Evolutionary conservation across 2,797 vertebrate genomes (phyloP).

Genomic region (Phoxinus dragarum): DNA sequence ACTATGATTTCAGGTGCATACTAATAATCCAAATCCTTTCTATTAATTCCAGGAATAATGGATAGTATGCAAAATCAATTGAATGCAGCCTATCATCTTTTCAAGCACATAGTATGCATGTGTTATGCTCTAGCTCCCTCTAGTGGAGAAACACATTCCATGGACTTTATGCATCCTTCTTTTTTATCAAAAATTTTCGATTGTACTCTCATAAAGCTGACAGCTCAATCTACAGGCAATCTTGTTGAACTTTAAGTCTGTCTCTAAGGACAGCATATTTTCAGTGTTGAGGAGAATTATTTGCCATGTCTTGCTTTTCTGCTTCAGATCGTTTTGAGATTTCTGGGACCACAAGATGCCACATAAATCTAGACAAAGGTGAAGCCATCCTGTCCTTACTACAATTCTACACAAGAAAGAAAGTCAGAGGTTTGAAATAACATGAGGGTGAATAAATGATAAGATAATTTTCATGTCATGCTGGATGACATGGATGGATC

Average conservation of each 20-base stretch:
- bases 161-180: not conserved
- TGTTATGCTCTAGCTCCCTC: slow-evolving; percentile 48
- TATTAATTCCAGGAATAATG: not conserved
- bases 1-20: not conserved
- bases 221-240: not conserved
- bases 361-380: not conserved
- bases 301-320: not conserved
- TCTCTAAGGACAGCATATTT: not conserved
- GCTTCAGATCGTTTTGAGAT: not conserved
- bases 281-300: not conserved
- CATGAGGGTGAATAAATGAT: not conserved
- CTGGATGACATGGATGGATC: not conserved
- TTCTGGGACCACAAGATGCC: not conserved
- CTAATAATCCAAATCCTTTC: not conserved
- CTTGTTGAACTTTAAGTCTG: not conserved
- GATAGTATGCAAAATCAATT: not conserved
- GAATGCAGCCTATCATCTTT: not conserved
- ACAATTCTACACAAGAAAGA: not conserved
- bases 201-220: not conserved
- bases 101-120: not conserved
- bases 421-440: not conserved
- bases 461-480: not conserved
- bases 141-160: slow-evolving; percentile 28
- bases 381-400: not conserved
- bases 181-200: not conserved